Evolutionary conservation across 2,888 invertebrate species (phyloP), one percentile per base, ranked within the genome.

Genomic region (Arctia plantaginis): DNA sequence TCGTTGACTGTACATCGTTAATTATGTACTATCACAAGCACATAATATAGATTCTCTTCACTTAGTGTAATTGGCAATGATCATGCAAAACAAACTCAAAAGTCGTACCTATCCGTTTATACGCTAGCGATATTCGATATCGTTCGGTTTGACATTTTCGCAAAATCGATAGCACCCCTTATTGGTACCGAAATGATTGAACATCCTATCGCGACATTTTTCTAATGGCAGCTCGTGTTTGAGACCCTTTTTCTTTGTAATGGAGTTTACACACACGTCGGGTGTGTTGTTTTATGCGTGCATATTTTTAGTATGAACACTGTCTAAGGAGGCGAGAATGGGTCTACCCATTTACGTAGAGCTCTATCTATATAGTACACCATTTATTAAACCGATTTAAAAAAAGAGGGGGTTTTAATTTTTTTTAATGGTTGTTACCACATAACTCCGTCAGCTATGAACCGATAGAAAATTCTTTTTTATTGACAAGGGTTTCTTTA

Each of bases 131-230:
- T 91, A 93, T 93, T 91, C 90, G 93, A 94, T 93, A 93, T 87
- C 90, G 86, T 87, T 87, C 85, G 90, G 88, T 76, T 90, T 93
- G 94, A 93, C 94, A 94, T 95, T 95, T 94, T 93, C 89, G 91
- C 92, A 93, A 94, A 95, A 95, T 95, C 95, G 95, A 95, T 95
- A 93, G 79, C 94, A 83, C 93, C 95, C 95, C 95, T 94, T 95
- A 95, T 95, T 95, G 95, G 95, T 93, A 94, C 86, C 94, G 90
- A 95, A 95, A 95, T 95, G 95, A 95, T 95, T 95, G 95, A 95
- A 95, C 95, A 95, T 95, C 94, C 94, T 95, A 95, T 95, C 95
- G 94, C 92, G 95, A 95, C 94, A 94, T 95, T 95, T 95, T 95
- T 95, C 94, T 95, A 95, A 95, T 95, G 95, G 95, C 90, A 88